Base-by-base conservation (phyloP, 2,113 vertebrate genomes). In the Alosa alosa region DNA sequence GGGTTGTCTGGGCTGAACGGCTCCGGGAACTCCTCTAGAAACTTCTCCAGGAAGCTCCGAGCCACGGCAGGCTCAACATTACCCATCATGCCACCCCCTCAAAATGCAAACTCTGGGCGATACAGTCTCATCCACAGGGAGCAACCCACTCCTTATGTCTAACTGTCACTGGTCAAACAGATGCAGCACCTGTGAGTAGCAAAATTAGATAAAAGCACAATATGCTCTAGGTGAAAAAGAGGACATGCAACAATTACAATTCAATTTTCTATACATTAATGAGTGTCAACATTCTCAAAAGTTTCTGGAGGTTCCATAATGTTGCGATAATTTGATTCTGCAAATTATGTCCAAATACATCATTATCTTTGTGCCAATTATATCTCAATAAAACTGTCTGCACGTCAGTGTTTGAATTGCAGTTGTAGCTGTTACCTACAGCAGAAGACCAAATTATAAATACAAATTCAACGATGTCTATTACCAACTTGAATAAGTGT, bases 1-100 rank as follows among this genome's bases (percentile, higher is more conserved):
- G 92, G 90, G 17, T 91, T 87, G 25, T 91, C 94, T 0, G 92
- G 92, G 82, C 93, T 92, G 85, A 96, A 91, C 0, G 94, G 92
- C 41, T 92, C 88, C 0, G 95, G 95, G 84, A 96, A 96, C 86
- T 97, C 96, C 3, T 82, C 90, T 84, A 96, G 92, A 82, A 98
- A 91, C 9, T 84, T 72, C 1, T 88, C 87, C 86, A 98, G 88
- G 89, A 96, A 96, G 68, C 25, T 25, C 6, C 44, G 90, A 2
- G 85, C 86, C 83, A 90, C 93, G 86, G 91, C 94, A 20, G 93
- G 89, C 89, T 88, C 39, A 13, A 57, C 13, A 13, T 50, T 60
- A 22, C 81, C 90, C 91, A 91, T 81, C 55, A 81, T 31, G 87
- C 55, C 64, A 15, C 72, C 55, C 86, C 86, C 86, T 85, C 75